Conservation (phyloP, 2,888 invertebrate genomes). For the Xanthorhoe designata region DNA sequence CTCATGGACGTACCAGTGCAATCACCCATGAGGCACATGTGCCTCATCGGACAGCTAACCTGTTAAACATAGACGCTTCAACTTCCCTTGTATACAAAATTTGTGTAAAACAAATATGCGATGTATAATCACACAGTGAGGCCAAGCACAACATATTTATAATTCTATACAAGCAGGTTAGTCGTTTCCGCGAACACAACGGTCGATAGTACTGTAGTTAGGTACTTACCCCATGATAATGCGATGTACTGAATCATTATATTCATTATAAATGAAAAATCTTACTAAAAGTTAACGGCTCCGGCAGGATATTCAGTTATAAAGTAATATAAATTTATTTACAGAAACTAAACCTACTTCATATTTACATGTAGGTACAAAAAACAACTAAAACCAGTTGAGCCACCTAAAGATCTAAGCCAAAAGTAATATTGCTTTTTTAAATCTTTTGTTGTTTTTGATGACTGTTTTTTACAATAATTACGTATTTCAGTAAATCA, state of each 20-base stretch:
- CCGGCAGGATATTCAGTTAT: too few relatives aligned
- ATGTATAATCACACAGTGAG: conserved; percentile 20
- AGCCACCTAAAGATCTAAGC: too few relatives aligned
- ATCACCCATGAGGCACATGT: too few relatives aligned
- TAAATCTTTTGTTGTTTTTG: background rate
- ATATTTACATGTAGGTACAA: too few relatives aligned
- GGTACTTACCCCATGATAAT: conserved; percentile 21
- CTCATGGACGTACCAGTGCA: too few relatives aligned
- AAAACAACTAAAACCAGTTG: too few relatives aligned
- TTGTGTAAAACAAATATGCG: background rate
- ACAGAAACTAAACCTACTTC: too few relatives aligned
- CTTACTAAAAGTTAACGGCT: too few relatives aligned
- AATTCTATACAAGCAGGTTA: conserved; percentile 12
- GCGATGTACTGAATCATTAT: conserved; percentile 10
- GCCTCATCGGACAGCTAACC: too few relatives aligned
- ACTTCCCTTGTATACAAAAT: background rate
- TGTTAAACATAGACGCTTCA: background rate
- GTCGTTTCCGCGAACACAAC: conserved; percentile 25
- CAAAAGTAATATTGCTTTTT: background rate
- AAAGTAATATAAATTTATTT: too few relatives aligned
- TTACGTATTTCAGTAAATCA: too few relatives aligned
- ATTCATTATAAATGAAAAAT: background rate
- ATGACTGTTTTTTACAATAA: background rate
- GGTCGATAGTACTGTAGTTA: conserved; percentile 30
- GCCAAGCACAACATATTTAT: conserved; percentile 8